These are phyloP conservation scores for Tupiocoris notatus DNA, from an alignment of 2,888 invertebrate species.

Conservation along the genomic window DNA sequence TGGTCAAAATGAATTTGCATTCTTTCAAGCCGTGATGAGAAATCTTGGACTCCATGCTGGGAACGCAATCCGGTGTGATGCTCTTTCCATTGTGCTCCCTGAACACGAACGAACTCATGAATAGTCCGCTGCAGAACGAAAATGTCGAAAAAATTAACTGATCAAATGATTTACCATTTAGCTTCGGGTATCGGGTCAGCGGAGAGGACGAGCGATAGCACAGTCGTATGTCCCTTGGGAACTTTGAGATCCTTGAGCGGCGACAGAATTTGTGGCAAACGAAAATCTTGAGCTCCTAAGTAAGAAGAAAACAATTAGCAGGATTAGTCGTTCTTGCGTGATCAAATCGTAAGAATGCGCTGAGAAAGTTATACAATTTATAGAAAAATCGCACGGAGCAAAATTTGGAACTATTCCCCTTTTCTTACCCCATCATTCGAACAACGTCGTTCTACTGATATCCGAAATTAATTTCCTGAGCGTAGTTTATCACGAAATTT, in stretches of 20 bases:
- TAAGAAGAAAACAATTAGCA: no score
- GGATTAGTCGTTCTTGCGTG: no score
- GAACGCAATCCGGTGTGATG: constrained; percentile 66
- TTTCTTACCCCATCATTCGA: no score
- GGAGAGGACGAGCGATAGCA: constrained; percentile 70
- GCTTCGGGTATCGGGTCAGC: constrained; percentile 89
- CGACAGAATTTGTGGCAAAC: constrained; percentile 71
- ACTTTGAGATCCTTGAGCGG: constrained; percentile 69
- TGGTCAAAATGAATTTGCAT: constrained; percentile 73
- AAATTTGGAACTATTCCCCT: no score
- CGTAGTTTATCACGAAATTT: no score
- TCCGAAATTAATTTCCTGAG: no score
- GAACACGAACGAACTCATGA: no score
- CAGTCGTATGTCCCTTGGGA: constrained; percentile 66
- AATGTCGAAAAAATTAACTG: neutral
- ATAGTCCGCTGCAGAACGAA: no score
- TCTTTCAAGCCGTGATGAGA: constrained; percentile 76
- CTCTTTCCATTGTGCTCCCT: constrained; percentile 71
- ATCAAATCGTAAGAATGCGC: no score
- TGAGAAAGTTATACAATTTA: no score
- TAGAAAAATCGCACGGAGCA: no score
- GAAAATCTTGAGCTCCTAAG: constrained; percentile 71
- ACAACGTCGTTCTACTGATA: no score
- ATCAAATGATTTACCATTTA: constrained; percentile 64
- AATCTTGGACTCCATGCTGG: constrained; percentile 65